Base-by-base conservation (phyloP, 2,888 invertebrate species). In the Helicoverpa assulta region DNA sequence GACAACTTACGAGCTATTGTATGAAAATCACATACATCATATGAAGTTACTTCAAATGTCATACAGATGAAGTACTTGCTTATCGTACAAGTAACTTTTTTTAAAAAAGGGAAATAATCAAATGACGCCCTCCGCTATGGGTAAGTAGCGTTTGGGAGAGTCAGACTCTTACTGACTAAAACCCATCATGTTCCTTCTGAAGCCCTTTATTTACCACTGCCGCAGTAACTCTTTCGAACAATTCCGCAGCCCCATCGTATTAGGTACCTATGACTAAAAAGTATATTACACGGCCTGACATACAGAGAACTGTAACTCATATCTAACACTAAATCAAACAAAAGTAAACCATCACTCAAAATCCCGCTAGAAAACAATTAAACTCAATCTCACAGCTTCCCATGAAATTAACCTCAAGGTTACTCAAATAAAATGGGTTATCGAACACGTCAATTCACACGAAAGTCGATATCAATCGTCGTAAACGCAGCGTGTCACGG, bases 341-440 rank as follows among this genome's bases (percentile, higher is more conserved):
- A 10, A 16, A 16, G 12, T 16, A 65, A 19, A 18, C 16, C 12
- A 33, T 18, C 53, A 68, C 16, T 19, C 26, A 53, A 57, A 47
- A 54, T 70, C 74, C 73, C 78, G 75, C 70, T 77, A 74, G 53
- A 51, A 66, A 78, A 67, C 76, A 82, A 82, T 78, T 78, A 83
- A 78, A 74, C 66, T 67, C 58, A 56, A 84, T 84, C 67, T 71
- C 69, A 73, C 73, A 83, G 81, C 81, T 88, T 89, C 88, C 85
- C 87, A 88, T 88, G 85, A 89, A 89, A 89, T 87, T 81, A 70
- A 76, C 81, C 67, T 82, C 82, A 86, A 85, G 81, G 80, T 73
- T 80, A 79, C 58, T 58, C 80, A 78, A 83, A 86, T 57, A 71
- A 82, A 78, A 76, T 83, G 56, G 79, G 84, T 78, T 83, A 81